Evolutionary conservation across 2,797 vertebrate species (phyloP).

Genomic region (Glossophaga mutica): DNA sequence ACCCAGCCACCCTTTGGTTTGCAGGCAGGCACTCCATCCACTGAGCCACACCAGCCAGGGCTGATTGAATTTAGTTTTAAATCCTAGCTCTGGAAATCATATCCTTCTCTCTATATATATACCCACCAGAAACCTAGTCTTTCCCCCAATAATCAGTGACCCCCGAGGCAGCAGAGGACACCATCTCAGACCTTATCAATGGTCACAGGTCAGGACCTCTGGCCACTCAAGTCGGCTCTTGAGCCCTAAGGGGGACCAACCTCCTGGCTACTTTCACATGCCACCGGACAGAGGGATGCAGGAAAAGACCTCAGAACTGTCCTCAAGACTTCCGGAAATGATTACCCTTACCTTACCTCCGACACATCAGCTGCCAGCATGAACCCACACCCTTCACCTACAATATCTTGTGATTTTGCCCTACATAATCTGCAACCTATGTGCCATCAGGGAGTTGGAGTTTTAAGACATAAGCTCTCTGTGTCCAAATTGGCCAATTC

Average conservation of each 20-base stretch:
- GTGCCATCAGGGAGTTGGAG: neutral
- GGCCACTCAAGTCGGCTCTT: neutral
- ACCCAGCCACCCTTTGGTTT: too few species aligned
- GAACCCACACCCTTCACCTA: neutral
- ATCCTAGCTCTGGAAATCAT: neutral
- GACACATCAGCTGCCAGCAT: neutral
- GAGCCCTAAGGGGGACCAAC: neutral
- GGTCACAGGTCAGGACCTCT: neutral
- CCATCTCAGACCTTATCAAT: neutral
- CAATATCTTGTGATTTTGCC: neutral
- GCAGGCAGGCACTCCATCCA: too few species aligned
- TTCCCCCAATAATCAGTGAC: neutral
- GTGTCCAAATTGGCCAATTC: neutral
- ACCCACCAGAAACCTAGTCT: neutral
- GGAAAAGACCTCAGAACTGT: neutral
- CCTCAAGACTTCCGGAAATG: neutral
- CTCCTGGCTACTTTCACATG: neutral
- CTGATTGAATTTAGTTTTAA: neutral
- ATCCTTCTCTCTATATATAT: neutral
- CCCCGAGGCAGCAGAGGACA: neutral
- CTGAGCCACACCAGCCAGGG: too few species aligned
- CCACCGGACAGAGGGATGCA: neutral
- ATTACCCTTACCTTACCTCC: neutral
- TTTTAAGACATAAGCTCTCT: neutral
- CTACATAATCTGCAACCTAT: neutral